Conservation (phyloP, 2,113 vertebrate genomes). For the Hypocryptadius cinnamomeus region DNA sequence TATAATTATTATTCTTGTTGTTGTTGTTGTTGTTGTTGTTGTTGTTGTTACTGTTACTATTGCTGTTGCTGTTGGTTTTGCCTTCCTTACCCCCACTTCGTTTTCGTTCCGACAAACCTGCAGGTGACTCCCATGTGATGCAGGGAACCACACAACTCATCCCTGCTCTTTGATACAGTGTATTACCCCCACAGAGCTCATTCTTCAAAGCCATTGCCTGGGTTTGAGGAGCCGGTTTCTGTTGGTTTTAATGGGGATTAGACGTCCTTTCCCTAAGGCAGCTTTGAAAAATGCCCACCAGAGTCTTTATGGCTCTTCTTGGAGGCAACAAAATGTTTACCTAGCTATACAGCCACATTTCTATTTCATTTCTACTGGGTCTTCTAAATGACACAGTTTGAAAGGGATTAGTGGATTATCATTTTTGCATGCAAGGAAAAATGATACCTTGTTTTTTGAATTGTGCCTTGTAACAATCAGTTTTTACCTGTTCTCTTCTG, state of each 20-base stretch:
- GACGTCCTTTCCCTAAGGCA: constrained; percentile 28
- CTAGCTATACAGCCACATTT: neutral
- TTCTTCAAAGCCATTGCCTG: constrained; percentile 35
- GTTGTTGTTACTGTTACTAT: neutral
- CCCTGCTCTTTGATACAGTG: neutral
- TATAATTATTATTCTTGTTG: neutral
- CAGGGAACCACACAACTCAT: neutral
- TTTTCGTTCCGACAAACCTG: neutral
- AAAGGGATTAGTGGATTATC: neutral
- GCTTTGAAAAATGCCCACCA: constrained; percentile 13
- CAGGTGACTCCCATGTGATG: neutral
- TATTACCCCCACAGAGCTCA: neutral
- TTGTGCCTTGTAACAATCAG: neutral
- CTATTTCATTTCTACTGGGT: neutral
- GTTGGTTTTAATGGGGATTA: constrained; percentile 39
- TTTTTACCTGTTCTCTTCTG: neutral
- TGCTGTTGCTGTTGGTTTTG: neutral
- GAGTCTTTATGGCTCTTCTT: constrained; percentile 25
- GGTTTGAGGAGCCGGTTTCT: constrained; percentile 2
- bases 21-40: neutral
- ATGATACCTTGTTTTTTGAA: neutral
- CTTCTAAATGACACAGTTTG: neutral
- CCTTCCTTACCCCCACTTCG: neutral
- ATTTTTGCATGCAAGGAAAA: neutral
- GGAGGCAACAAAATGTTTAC: neutral